Percentiles rank a stretch among this genome's conserved stretches.
Conservation (phyloP, 1,140 invertebrate genomes). For the Lysiphlebus fabarum region DNA sequence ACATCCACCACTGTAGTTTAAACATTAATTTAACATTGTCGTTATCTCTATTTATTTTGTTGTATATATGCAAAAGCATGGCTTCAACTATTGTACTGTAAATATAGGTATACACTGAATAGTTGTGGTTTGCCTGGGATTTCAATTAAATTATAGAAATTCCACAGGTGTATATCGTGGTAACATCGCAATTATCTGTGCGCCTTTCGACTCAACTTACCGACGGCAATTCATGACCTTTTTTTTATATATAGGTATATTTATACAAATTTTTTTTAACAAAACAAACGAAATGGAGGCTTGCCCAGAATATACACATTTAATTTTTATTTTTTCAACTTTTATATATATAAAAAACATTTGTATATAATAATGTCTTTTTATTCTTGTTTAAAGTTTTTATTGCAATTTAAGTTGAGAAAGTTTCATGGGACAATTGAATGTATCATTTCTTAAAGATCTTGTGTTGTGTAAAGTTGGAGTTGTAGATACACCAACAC, state of each 20-base stretch:
- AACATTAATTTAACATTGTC: constrained; percentile 5
- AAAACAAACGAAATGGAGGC: background rate
- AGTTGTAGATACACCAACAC: constrained; percentile 2
- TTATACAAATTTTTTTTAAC: background rate
- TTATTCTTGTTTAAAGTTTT: background rate
- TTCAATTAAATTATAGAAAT: constrained; percentile 28
- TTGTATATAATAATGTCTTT: background rate
- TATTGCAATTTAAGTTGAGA: constrained; percentile 8
- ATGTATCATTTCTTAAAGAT: constrained; percentile 6
- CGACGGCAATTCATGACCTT: constrained; percentile 24
- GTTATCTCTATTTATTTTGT: background rate
- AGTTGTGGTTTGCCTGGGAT: background rate
- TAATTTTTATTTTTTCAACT: background rate
- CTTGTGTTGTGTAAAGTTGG: background rate
- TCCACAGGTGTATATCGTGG: constrained; percentile 23
- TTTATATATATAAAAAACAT: constrained; percentile 2
- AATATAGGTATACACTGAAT: background rate
- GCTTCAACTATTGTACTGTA: constrained; percentile 19
- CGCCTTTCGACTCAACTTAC: constrained; percentile 14
- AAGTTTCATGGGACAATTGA: constrained; percentile 12
- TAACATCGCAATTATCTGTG: constrained; percentile 24
- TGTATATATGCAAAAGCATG: too few relatives aligned
- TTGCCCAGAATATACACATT: background rate
- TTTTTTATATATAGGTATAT: constrained; percentile 8
- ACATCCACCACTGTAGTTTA: background rate